Evolutionary conservation across 2,888 invertebrate species (phyloP).

Genomic region (Ophion obscuratus): DNA sequence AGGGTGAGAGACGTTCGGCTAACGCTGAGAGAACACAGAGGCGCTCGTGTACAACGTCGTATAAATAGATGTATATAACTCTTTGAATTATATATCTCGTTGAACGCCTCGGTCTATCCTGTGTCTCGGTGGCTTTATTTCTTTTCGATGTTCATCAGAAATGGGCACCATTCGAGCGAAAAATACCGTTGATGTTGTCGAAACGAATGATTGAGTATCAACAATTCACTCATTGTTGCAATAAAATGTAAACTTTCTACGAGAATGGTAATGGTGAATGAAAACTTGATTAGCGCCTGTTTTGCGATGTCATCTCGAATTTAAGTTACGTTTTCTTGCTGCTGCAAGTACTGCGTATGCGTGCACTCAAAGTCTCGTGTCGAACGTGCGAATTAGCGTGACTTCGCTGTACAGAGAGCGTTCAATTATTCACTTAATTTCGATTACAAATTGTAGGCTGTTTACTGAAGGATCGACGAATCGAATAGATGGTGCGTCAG

Average conservation of each 20-base stretch:
- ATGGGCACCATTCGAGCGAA: slow-evolving; percentile 41
- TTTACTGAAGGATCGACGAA: slow-evolving; percentile 7
- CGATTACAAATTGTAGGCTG: slow-evolving; percentile 12
- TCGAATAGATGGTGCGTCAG: background rate
- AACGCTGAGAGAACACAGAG: slow-evolving; percentile 39
- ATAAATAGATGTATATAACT: slow-evolving; percentile 16
- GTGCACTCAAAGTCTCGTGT: slow-evolving; percentile 28
- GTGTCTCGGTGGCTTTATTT: background rate
- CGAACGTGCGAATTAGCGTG: slow-evolving; percentile 32
- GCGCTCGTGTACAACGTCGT: slow-evolving; percentile 43
- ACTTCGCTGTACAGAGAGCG: background rate
- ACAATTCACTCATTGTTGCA: background rate
- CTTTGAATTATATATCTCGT: slow-evolving; percentile 35
- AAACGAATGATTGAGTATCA: background rate
- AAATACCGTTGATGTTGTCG: background rate
- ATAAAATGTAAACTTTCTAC: background rate
- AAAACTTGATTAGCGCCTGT: slow-evolving; percentile 10
- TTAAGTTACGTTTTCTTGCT: background rate
- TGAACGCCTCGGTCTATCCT: slow-evolving; percentile 38
- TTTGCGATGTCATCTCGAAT: background rate
- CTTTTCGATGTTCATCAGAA: slow-evolving; percentile 15
- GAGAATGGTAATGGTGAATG: background rate
- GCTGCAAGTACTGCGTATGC: slow-evolving; percentile 31
- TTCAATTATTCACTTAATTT: slow-evolving; percentile 30
- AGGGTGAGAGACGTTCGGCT: slow-evolving; percentile 54